phyloP scores from a whole-genome alignment of 2,113 vertebrate genomes.

The Jaculus jaculus region DNA sequence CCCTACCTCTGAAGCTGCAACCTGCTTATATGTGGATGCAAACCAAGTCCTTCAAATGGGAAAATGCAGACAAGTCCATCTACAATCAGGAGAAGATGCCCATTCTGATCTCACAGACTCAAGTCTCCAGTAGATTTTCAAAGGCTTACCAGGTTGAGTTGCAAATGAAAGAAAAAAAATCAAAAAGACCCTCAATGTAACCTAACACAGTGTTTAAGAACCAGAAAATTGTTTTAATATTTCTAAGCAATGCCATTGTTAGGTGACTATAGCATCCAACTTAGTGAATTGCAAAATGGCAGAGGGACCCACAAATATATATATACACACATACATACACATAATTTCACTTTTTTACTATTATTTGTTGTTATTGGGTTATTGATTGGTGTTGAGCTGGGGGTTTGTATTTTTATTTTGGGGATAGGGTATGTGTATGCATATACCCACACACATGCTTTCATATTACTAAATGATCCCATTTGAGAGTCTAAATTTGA shows the following conservation, averaged over 20 bases:
- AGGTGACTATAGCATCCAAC: background rate
- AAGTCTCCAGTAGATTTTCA: background rate
- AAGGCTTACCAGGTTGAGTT: background rate
- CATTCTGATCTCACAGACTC: background rate
- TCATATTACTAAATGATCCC: slow-evolving; percentile 46
- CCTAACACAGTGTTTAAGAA: background rate
- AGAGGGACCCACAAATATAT: background rate
- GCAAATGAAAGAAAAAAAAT: background rate
- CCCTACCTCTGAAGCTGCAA: background rate
- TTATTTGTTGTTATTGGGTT: background rate
- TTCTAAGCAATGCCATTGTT: background rate
- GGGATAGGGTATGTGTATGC: no score
- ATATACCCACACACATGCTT: no score
- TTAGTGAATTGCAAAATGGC: slow-evolving; percentile 1
- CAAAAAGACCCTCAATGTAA: slow-evolving; percentile 16
- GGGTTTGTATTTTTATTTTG: background rate
- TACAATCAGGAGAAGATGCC: background rate
- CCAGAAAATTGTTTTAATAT: slow-evolving; percentile 16
- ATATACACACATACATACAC: no score
- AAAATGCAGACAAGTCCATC: background rate
- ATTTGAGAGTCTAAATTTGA: slow-evolving; percentile 31
- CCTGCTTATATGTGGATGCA: background rate
- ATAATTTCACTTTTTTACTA: background rate
- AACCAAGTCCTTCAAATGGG: background rate
- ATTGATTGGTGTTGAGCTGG: background rate